Conservation (phyloP, 30 jellyfish, hydroid and myxozoan genomes). For the Phacellophora camtschatica region DNA sequence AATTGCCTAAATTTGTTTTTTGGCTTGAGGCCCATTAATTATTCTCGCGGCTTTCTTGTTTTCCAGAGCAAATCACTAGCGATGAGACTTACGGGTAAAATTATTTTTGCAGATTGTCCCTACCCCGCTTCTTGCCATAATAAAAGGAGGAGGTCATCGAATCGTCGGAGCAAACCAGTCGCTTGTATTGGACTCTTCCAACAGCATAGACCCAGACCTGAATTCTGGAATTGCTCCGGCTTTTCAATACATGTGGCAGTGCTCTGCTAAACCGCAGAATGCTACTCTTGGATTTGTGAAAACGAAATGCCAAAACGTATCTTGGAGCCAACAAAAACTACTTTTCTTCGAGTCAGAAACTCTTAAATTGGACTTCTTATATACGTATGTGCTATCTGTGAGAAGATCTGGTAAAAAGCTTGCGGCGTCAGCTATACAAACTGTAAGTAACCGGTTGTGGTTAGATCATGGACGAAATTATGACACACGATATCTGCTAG, state of each 20-base stretch:
- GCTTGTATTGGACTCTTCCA: slow-evolving; percentile 52
- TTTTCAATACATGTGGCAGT: slow-evolving; percentile 50
- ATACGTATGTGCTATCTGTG: neutral
- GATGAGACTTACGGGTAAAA: neutral
- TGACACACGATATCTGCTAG: no score
- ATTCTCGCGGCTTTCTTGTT: neutral
- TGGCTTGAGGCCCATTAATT: no score
- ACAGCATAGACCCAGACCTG: slow-evolving; percentile 67
- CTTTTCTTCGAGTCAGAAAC: slow-evolving; percentile 2
- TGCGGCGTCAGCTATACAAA: no score
- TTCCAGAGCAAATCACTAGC: neutral
- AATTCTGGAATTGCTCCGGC: neutral
- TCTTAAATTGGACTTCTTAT: neutral
- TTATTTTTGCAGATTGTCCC: slow-evolving; percentile 27
- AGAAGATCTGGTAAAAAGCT: slow-evolving; percentile 11
- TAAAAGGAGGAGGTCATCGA: slow-evolving; percentile 74
- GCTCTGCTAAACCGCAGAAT: neutral
- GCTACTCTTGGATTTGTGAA: neutral
- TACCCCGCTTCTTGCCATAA: slow-evolving; percentile 74
- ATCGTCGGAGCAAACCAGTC: slow-evolving; percentile 56
- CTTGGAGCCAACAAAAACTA: neutral
- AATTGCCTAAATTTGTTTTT: no score
- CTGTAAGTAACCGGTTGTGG: no score
- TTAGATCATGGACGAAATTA: no score
- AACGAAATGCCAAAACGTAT: neutral